Percentiles rank a stretch among this genome's conserved stretches.
phyloP scores from a whole-genome alignment of 2,797 vertebrate species.

The Cynodonichthys magdalenae region DNA sequence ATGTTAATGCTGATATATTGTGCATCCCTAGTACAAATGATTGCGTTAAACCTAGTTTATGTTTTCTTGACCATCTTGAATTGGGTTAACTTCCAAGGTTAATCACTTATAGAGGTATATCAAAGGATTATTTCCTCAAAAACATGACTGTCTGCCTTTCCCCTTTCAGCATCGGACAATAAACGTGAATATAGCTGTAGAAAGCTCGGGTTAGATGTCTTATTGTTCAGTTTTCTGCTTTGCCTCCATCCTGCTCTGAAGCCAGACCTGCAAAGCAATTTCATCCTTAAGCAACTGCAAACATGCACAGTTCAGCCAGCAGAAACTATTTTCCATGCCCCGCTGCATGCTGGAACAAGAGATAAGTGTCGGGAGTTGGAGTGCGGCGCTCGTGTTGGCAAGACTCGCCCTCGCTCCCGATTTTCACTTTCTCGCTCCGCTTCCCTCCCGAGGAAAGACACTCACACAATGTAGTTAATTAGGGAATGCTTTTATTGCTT shows the following conservation, averaged over 20 bases:
- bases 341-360: conserved; percentile 51
- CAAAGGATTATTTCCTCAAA: no score
- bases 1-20: no score
- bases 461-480: conserved; percentile 80
- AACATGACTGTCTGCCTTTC: no score
- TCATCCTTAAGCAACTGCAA: conserved; percentile 67
- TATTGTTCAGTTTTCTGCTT: conserved; percentile 52
- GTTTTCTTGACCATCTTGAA: no score
- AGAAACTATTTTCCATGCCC: conserved; percentile 64
- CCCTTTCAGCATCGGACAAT: no score
- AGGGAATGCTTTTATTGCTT: conserved; percentile 80
- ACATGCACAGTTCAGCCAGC: conserved; percentile 52
- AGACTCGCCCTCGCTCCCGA: conserved; percentile 31
- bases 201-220: conserved; percentile 47
- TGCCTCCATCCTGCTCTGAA: conserved; percentile 21
- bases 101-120: no score
- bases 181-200: background rate
- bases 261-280: conserved; percentile 65
- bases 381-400: conserved; percentile 41
- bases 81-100: no score
- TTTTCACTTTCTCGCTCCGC: conserved; percentile 38
- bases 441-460: conserved; percentile 66
- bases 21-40: no score
- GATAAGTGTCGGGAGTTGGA: conserved; percentile 74
- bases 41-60: no score